Conservation (phyloP, 2,888 invertebrate species). For the Pseudoips prasinana region DNA sequence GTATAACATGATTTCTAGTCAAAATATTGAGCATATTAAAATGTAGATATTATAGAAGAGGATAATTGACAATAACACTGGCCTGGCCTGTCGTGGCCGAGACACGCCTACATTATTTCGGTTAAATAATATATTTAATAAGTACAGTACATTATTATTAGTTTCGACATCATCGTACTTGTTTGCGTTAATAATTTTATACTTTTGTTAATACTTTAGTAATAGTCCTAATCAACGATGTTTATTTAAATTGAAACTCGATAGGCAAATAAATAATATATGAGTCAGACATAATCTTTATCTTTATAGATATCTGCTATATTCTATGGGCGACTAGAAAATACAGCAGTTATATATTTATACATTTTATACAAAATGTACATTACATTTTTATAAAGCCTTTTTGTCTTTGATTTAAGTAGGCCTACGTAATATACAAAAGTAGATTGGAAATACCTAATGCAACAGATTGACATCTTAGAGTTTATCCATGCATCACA, state of each 20-base stretch:
- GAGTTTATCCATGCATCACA: too few species aligned
- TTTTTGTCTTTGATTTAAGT: slow-evolving; percentile 27
- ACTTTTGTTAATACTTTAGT: slow-evolving; percentile 54
- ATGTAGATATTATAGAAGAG: slow-evolving; percentile 75
- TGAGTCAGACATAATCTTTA: slow-evolving; percentile 29
- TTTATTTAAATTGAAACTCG: slow-evolving; percentile 33
- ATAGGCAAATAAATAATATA: slow-evolving; percentile 24
- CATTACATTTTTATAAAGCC: slow-evolving; percentile 37
- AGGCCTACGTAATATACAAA: slow-evolving; percentile 42
- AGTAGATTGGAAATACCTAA: slow-evolving; percentile 11
- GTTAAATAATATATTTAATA: slow-evolving; percentile 60
- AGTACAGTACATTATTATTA: slow-evolving; percentile 63
- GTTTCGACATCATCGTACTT: slow-evolving; percentile 49
- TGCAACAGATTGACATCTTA: too few species aligned
- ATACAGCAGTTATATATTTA: slow-evolving; percentile 47
- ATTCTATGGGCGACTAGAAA: slow-evolving; percentile 24
- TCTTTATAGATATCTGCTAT: slow-evolving; percentile 25
- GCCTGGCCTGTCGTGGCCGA: slow-evolving; percentile 51
- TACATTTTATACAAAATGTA: slow-evolving; percentile 45
- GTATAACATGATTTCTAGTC: slow-evolving; percentile 82
- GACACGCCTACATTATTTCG: slow-evolving; percentile 43
- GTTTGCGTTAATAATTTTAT: slow-evolving; percentile 61
- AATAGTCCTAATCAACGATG: slow-evolving; percentile 38
- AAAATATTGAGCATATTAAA: slow-evolving; percentile 81
- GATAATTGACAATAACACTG: slow-evolving; percentile 81